Evolutionary conservation across 2,797 vertebrate genomes (phyloP).

Genomic region (Brachymystax lenok): DNA sequence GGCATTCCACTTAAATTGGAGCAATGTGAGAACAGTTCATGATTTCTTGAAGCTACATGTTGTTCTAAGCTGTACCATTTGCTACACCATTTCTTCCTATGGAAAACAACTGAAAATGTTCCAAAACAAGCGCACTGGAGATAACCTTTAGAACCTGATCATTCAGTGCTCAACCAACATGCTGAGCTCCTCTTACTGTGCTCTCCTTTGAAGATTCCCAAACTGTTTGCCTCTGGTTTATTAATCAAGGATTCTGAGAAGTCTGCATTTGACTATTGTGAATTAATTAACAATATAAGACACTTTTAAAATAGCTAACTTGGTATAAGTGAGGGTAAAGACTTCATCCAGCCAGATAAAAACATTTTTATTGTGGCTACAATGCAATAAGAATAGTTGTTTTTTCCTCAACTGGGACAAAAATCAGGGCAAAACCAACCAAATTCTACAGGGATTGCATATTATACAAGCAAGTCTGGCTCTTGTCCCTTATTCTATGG

Average conservation of each 20-base stretch:
- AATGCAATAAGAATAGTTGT: not conserved
- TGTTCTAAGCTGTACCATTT: constrained; percentile 40
- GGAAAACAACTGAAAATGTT: constrained; percentile 46
- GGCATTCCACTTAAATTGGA: constrained; percentile 36
- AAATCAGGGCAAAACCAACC: no score
- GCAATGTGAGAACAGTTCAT: constrained; percentile 34
- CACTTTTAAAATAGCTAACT: not conserved
- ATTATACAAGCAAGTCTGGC: not conserved
- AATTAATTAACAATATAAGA: not conserved
- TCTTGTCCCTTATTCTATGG: not conserved
- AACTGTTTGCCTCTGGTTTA: not conserved
- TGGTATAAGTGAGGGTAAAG: not conserved
- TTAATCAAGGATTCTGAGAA: not conserved
- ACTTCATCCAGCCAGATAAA: not conserved
- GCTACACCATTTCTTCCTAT: constrained; percentile 21
- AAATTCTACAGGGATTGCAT: no score
- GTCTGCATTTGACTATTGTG: not conserved
- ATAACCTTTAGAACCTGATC: constrained; percentile 39
- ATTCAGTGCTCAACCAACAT: not conserved
- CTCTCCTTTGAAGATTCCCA: not conserved
- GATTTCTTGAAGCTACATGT: constrained; percentile 27
- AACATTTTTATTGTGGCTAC: not conserved
- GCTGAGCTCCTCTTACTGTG: not conserved
- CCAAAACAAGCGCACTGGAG: constrained; percentile 41
- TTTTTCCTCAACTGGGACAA: not conserved